Base-by-base conservation (phyloP, 2,113 vertebrate genomes). In the Callaeas wilsoni region DNA sequence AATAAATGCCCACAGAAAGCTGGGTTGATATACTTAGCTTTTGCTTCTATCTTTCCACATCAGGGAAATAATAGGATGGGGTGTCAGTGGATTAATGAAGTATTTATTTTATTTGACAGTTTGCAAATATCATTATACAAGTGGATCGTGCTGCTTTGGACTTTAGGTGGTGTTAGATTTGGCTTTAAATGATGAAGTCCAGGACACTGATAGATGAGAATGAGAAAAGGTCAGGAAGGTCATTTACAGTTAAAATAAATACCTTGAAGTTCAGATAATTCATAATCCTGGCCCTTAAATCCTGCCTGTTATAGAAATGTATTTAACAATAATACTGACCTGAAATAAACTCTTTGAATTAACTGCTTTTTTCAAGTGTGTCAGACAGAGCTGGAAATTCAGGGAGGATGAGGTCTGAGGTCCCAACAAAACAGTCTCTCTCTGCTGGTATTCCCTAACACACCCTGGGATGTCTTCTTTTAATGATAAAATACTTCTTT, bases 281-380 rank as follows among this genome's bases (percentile, higher is more conserved):
- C 84, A 65, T 86, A 92, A 88, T 82, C 83, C 86, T 50, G 37
- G 80, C 70, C 49, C 37, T 46, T 65, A 73, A 63, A 75, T 94
- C 73, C 96, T 96, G 93, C 93, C 84, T 94, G 79, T 94, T 89
- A 84, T 22, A 95, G 76, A 84, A 92, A 89, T 46, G 14, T 13
- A 62, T 91, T 84, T 56, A 89, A 91, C 76, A 94, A 82, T 79
- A 84, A 87, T 82, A 71, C 32, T 79, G 84, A 93, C 80, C 84
- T 87, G 87, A 94, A 95, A 94, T 89, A 87, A 95, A 95, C 97
- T 96, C 94, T 97, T 96, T 97, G 97, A 97, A 97, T 96, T 97
- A 95, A 90, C 85, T 97, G 96, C 50, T 94, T 96, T 97, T 96
- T 96, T 86, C 62, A 97, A 96, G 91, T 93, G 76, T 96, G 88